Evolutionary conservation across 2,888 invertebrate species (phyloP), one percentile per base, ranked within the genome.

Genomic region (Operophtera brumata): DNA sequence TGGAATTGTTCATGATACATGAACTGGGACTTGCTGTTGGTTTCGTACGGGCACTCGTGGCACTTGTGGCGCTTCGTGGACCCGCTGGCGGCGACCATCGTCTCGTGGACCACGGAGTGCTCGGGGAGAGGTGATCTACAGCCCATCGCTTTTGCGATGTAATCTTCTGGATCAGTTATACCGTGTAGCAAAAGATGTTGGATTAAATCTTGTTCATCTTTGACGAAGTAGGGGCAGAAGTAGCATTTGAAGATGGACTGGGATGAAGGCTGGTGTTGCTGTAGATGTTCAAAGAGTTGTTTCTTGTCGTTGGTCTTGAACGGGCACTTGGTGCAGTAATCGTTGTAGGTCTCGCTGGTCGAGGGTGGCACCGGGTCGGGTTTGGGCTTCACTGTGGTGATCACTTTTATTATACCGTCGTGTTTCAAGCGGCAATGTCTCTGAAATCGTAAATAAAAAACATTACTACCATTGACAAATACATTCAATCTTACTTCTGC

Each of bases 1-100:
- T 97, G 97, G 76, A 96, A 94, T 73, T 96, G 96, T 73, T 95
- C 95, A 74, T 97, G 97, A 75, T 96, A 96, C 75, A 94, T 92
- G 80, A 93, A 96, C 79, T 96, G 96, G 25, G 95, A 95, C 78
- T 95, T 96, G 77, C 95, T 95, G 75, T 96, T 96, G 35, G 95
- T 95, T 64, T 94, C 94, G 76, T 96, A 96, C 0, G 97, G 96
- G 78, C 97, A 97, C 50, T 93, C 92, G 5, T 92, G 91, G 75
- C 97, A 97, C 73, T 92, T 92, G 78, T 96, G 95, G 57, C 95
- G 92, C 71, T 95, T 95, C 3, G 84, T 84, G 8, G 73, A 61
- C 13, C 67, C 64, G 1, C 78, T 68, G 30, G 81, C 77, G n/a
- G 70, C 61, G 40, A 75, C 66, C 32, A 68, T 59, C 46, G 54